phyloP scores from a whole-genome alignment of 2,113 vertebrate species.

The Neodon shergylaensis region DNA sequence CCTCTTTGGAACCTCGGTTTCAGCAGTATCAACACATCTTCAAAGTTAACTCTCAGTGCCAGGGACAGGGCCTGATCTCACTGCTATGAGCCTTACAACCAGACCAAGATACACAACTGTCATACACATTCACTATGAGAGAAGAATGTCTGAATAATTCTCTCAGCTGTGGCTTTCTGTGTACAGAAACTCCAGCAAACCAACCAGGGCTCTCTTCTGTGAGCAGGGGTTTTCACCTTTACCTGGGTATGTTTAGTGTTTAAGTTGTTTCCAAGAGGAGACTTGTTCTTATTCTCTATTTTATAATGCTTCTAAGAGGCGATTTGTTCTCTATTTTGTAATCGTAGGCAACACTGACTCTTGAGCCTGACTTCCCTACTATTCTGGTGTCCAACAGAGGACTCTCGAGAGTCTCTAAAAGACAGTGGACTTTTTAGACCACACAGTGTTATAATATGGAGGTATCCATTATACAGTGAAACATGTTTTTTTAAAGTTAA shows the following conservation, averaged over 20 bases:
- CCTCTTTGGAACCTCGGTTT: not conserved
- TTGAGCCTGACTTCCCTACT: not conserved
- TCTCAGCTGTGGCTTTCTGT: not conserved
- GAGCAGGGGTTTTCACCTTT: rapidly evolving
- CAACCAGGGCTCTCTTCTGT: too few species aligned
- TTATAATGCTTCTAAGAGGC: not conserved
- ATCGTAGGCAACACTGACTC: not conserved
- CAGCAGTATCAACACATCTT: not conserved
- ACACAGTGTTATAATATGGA: too few species aligned
- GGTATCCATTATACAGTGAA: not conserved
- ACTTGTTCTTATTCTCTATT: not conserved
- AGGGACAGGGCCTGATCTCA: too few species aligned
- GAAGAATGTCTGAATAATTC: not conserved
- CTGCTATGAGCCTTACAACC: too few species aligned
- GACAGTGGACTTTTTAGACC: not conserved
- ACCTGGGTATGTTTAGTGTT: not conserved
- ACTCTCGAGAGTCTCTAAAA: not conserved
- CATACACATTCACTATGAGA: not conserved
- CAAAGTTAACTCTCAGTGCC: too few species aligned
- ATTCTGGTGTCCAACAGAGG: not conserved
- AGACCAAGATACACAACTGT: too few species aligned
- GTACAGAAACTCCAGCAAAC: not conserved
- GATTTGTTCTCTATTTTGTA: not conserved
- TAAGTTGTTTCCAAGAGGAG: not conserved
- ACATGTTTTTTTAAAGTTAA: too few species aligned